A percentile compares a stretch with the other conserved stretches of the same genome.
These are phyloP conservation scores for Myiotriccus ornatus DNA, from an alignment of 2,797 vertebrate species.

Conservation along the genomic window DNA sequence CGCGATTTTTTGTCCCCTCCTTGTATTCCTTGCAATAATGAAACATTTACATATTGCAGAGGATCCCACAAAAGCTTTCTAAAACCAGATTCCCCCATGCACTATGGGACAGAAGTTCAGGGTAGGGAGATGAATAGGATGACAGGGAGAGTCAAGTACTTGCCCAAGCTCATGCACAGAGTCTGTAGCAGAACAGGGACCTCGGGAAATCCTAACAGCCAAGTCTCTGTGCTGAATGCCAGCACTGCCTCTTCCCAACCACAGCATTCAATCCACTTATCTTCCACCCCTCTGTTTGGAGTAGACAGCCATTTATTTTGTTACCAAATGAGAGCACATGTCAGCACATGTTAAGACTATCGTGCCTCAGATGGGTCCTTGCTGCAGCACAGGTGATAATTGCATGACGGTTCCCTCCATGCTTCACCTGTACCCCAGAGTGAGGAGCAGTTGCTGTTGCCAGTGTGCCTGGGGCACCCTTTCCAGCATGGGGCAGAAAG, in stretches of 20 bases:
- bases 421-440: rapidly evolving
- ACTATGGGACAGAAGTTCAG: not conserved
- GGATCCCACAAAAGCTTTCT: not conserved
- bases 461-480: not conserved
- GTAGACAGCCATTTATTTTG: not conserved
- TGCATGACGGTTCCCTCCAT: rapidly evolving
- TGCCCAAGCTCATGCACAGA: rapidly evolving
- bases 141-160: not conserved
- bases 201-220: not conserved
- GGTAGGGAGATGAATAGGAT: not conserved
- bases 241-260: not conserved
- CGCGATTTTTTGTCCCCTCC: not conserved
- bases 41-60: not conserved
- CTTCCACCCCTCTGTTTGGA: not conserved
- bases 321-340: not conserved
- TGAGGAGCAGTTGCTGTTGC: rapidly evolving
- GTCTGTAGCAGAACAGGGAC: not conserved
- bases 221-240: not conserved
- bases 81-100: not conserved
- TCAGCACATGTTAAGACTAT: not conserved
- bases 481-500: rapidly evolving
- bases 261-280: not conserved
- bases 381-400: not conserved
- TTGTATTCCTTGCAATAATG: not conserved
- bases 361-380: not conserved